Conservation (phyloP, 2,888 invertebrate species). For the Podabrus alpinus region DNA sequence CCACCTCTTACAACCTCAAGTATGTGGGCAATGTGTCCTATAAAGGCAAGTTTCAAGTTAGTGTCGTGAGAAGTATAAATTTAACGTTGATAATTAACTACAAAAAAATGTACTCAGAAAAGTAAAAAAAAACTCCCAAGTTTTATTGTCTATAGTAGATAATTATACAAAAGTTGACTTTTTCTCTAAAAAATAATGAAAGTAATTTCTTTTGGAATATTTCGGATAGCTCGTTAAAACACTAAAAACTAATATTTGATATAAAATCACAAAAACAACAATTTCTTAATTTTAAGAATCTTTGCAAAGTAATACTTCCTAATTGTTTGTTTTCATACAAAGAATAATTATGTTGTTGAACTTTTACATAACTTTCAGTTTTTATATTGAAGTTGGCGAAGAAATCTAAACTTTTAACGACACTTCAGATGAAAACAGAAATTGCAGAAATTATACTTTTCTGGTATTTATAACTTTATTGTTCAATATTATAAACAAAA, state of each 20-base stretch:
- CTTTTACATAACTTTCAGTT: not conserved
- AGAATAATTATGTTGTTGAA: not conserved
- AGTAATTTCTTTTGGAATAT: not conserved
- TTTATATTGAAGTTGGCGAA: not conserved
- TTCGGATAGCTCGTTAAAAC: not conserved
- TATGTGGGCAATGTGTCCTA: constrained; percentile 12
- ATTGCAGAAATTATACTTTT: not conserved
- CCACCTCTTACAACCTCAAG: constrained; percentile 25
- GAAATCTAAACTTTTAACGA: not conserved
- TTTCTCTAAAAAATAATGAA: too few relatives aligned
- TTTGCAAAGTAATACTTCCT: not conserved
- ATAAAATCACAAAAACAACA: not conserved
- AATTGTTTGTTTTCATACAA: not conserved
- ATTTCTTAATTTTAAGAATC: not conserved
- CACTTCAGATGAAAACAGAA: not conserved
- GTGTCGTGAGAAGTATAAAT: not conserved
- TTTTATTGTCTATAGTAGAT: too few relatives aligned
- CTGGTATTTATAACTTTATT: not conserved
- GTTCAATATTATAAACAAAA: not conserved
- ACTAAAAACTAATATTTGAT: not conserved
- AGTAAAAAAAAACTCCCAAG: not conserved
- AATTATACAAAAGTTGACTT: too few relatives aligned
- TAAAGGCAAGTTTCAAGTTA: constrained; percentile 8
- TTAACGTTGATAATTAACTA: not conserved
- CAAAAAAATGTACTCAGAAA: not conserved